Base-by-base conservation (phyloP, 2,888 invertebrate species). In the Dryococelus australis region DNA sequence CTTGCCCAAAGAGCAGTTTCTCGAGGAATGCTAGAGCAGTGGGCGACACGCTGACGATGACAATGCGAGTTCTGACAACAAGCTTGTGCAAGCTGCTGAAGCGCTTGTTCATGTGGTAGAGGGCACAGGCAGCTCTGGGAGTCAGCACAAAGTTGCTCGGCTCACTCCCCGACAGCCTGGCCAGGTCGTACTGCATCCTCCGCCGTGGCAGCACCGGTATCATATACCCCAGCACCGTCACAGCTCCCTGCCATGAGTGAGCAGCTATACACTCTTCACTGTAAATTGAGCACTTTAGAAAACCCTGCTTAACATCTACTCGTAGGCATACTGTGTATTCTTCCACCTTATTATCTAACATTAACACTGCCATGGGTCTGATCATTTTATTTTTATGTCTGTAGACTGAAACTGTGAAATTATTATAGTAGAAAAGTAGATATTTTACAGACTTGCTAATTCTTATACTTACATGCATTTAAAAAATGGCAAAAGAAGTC, bases 1-100 rank as follows among this genome's bases (percentile, higher is more conserved):
- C 91, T 89, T 91, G 94, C 93, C 94, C 94, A 90, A 94, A 93
- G 27, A 95, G 91, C 26, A 96, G 91, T 26, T 93, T 92, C 90
- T 96, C 95, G 43, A 95, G 90, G 90, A 96, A 95, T 0, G 95
- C 92, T 0, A 95, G 91, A 0, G 95, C 95, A 0, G 95, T 94
- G 28, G 94, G 93, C 87, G 96, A 95, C 0, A 94, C 94, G 0
- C 96, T 95, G 0, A 96, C 94, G 0, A 96, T 94, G 0, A 96
- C 94, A 80, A 96, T 94, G 90, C 93, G 94, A 24, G 92, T 93
- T 89, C 95, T 95, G 13, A 95, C 92, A 79, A 93, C 93, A 0
- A 93, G 91, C 90, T 94, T 94, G 0, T 93, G 92, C 26, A 94
- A 89, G 89, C 93, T 93, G 4, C 94, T 92, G 85, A 94, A 90